phyloP scores from a whole-genome alignment of 2,113 vertebrate species.

The Coreoperca whiteheadi region DNA sequence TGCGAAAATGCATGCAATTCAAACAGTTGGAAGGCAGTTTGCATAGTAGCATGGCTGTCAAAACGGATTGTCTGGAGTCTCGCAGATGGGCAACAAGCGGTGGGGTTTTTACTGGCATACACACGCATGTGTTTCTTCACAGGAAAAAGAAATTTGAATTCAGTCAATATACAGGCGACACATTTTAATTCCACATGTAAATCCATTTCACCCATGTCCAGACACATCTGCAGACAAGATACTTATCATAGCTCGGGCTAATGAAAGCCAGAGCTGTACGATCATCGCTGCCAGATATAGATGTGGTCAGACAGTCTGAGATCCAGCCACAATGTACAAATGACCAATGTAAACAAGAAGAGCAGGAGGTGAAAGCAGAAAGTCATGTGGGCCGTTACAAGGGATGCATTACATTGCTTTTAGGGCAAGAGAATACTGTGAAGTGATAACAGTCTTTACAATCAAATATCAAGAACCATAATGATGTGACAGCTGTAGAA shows the following conservation, averaged over 20 bases:
- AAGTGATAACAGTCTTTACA: neutral
- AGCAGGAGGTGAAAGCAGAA: conserved; percentile 34
- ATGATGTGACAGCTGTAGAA: neutral
- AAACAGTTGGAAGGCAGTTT: conserved; percentile 23
- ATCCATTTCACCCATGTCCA: neutral
- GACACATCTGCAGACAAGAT: neutral
- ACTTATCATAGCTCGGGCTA: conserved; percentile 3
- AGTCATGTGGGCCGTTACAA: neutral
- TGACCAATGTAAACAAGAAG: conserved; percentile 11
- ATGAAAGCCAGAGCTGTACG: conserved; percentile 4
- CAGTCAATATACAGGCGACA: conserved; percentile 3
- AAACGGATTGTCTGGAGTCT: conserved; percentile 37
- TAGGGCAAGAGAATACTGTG: neutral
- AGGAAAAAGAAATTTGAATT: conserved; percentile 10
- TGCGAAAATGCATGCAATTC: conserved; percentile 31
- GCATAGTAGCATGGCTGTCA: conserved; percentile 41
- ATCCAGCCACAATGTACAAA: conserved; percentile 19
- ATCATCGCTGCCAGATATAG: conserved; percentile 17
- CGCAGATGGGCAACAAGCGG: conserved; percentile 13
- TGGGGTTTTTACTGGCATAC: conserved; percentile 11
- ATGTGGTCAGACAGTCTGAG: conserved; percentile 28
- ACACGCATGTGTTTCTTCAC: neutral
- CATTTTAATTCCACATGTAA: conserved; percentile 26
- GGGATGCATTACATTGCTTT: conserved; percentile 8
- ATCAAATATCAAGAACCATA: neutral